These are phyloP conservation scores for Geodia barretti DNA, from an alignment of 37 sponge, comb jelly and placozoan genomes.

Conservation along the genomic window DNA sequence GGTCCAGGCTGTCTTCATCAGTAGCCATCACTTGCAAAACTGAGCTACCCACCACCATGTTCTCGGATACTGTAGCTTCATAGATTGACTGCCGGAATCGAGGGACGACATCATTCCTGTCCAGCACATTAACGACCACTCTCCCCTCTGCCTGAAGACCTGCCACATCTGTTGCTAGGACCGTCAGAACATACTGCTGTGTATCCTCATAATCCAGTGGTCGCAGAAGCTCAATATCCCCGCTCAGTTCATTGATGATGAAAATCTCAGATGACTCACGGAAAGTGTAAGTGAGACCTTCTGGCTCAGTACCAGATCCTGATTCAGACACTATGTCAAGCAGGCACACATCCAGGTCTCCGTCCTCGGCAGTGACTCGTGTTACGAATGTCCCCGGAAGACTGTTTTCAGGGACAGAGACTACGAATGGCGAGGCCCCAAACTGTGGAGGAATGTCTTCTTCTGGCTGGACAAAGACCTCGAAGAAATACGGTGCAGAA, in stretches of 20 bases:
- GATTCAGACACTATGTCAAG: neutral
- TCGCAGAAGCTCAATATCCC: slow-evolving; percentile 13
- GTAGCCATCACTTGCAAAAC: slow-evolving; percentile 28
- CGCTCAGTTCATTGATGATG: slow-evolving; percentile 23
- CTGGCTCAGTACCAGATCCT: neutral
- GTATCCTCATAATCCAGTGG: slow-evolving; percentile 36
- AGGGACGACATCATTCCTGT: slow-evolving; percentile 60
- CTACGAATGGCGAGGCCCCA: neutral
- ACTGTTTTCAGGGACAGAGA: slow-evolving; percentile 22
- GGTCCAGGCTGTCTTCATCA: slow-evolving; percentile 41
- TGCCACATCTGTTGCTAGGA: slow-evolving; percentile 23
- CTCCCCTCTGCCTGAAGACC: neutral
- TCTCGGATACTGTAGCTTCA: slow-evolving; percentile 21
- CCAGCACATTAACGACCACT: slow-evolving; percentile 41
- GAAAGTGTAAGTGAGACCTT: slow-evolving; percentile 11
- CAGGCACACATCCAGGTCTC: neutral
- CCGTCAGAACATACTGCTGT: slow-evolving; percentile 31
- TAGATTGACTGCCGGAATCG: slow-evolving; percentile 37
- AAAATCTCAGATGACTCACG: slow-evolving; percentile 4
- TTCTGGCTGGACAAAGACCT: slow-evolving; percentile 21
- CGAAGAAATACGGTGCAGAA: neutral
- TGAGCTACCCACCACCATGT: slow-evolving; percentile 18
- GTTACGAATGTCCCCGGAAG: neutral
- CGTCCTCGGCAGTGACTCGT: slow-evolving; percentile 27
- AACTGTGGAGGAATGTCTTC: slow-evolving; percentile 43